phyloP scores from a whole-genome alignment of 2,113 vertebrate genomes.

The Lontra canadensis region DNA sequence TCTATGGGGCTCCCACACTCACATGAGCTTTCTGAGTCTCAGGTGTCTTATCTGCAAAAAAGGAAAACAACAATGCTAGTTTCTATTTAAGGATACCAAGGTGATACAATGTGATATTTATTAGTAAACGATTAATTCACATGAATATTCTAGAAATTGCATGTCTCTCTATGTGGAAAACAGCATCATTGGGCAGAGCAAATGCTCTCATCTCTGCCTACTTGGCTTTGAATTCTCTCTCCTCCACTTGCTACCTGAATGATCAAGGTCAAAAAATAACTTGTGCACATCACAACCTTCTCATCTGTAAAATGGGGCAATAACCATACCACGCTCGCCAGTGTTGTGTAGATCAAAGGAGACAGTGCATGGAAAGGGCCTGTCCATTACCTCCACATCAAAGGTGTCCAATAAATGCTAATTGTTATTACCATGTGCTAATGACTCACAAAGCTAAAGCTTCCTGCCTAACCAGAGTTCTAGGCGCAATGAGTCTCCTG shows the following conservation, averaged over 20 bases:
- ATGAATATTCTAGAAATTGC: neutral
- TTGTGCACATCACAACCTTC: neutral
- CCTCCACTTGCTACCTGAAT: neutral
- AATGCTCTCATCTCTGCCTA: neutral
- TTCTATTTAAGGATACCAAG: neutral
- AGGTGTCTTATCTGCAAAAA: neutral
- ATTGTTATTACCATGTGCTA: neutral
- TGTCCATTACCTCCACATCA: neutral
- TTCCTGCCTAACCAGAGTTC: neutral
- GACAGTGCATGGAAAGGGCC: neutral
- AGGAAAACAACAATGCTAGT: neutral
- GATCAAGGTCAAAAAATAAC: neutral
- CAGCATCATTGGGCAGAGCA: neutral
- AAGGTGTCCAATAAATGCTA: too few species aligned
- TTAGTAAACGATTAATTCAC: neutral
- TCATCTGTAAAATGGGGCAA: neutral
- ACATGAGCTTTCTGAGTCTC: neutral
- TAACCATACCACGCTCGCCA: neutral
- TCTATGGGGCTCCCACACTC: too few species aligned
- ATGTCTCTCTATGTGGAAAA: neutral
- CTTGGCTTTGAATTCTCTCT: neutral
- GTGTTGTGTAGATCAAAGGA: neutral
- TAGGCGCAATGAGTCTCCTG: rapidly evolving
- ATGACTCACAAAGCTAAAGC: too few species aligned
- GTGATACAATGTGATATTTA: neutral